phyloP scores from a whole-genome alignment of 2,888 invertebrate genomes.

The Scaptomyza polygonia region DNA sequence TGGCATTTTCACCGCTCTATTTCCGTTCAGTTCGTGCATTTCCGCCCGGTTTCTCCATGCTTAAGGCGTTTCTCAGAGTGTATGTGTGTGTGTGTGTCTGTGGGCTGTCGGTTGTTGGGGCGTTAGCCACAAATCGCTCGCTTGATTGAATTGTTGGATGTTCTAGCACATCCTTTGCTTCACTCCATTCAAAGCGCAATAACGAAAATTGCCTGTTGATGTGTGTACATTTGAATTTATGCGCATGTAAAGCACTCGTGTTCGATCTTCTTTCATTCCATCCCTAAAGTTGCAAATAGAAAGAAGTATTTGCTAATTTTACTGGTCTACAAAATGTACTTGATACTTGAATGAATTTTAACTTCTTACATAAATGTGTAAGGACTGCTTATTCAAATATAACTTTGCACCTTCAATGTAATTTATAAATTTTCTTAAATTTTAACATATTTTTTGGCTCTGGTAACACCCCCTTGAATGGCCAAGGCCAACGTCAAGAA shows the following conservation, averaged over 20 bases:
- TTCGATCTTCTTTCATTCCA: slow-evolving; percentile 6
- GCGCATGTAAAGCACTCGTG: slow-evolving; percentile 18
- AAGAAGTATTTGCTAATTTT: slow-evolving; percentile 2
- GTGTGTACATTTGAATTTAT: slow-evolving; percentile 36
- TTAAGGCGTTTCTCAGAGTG: slow-evolving; percentile 43
- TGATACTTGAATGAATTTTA: too few species aligned
- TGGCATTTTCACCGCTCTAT: slow-evolving; percentile 60
- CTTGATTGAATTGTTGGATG: slow-evolving; percentile 70
- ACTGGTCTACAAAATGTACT: slow-evolving; percentile 44
- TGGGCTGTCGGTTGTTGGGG: slow-evolving; percentile 21
- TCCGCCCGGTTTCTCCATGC: slow-evolving; percentile 42
- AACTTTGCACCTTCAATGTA: background rate
- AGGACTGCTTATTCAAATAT: background rate
- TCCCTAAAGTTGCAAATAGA: background rate
- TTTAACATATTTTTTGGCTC: slow-evolving; percentile 1
- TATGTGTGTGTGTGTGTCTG: slow-evolving; percentile 21
- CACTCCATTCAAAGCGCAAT: slow-evolving; percentile 28
- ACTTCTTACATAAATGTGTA: background rate
- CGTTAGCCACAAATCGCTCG: slow-evolving; percentile 66
- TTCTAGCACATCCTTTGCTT: slow-evolving; percentile 20
- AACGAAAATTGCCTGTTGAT: slow-evolving; percentile 59
- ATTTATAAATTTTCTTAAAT: background rate
- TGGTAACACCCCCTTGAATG: slow-evolving; percentile 1
- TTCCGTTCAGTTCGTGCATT: slow-evolving; percentile 68
- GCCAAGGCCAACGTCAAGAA: slow-evolving; percentile 18